A percentile compares a stretch with the other conserved stretches of the same genome.
These are phyloP conservation scores for Apteryx owenii DNA, from an alignment of 2,113 vertebrate species.

Conservation along the genomic window DNA sequence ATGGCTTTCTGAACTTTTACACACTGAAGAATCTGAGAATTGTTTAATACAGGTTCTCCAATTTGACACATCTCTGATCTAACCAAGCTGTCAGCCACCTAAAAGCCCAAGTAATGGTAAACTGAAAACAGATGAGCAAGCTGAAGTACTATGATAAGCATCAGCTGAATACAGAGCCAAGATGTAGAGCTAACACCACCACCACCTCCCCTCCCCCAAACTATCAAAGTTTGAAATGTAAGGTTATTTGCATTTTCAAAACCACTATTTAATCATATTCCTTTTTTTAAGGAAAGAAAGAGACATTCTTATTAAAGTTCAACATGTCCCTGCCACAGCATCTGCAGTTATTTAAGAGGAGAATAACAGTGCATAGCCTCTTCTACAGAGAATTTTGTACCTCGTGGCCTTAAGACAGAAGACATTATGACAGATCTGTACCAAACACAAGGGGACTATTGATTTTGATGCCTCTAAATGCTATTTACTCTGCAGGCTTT, in stretches of 20 bases:
- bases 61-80: neutral
- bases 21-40: neutral
- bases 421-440: conserved; percentile 23
- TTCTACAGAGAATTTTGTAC: conserved; percentile 16
- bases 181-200: neutral
- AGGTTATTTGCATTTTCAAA: neutral
- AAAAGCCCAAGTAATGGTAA: neutral
- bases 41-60: neutral
- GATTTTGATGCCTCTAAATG: conserved; percentile 20
- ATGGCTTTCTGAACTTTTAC: neutral
- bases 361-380: neutral
- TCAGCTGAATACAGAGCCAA: neutral
- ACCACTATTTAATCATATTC: neutral
- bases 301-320: neutral
- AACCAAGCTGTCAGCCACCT: neutral
- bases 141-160: neutral
- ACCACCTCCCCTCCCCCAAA: neutral
- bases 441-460: conserved; percentile 35
- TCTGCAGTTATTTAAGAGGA: neutral
- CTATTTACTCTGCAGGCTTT: neutral
- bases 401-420: conserved; percentile 21
- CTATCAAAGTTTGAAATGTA: neutral
- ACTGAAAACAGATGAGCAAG: neutral
- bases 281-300: neutral
- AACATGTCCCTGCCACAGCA: neutral